A percentile compares a stretch with the other conserved stretches of the same genome.
Conservation (phyloP, 1,140 invertebrate genomes). For the Platyscapa corneri region DNA sequence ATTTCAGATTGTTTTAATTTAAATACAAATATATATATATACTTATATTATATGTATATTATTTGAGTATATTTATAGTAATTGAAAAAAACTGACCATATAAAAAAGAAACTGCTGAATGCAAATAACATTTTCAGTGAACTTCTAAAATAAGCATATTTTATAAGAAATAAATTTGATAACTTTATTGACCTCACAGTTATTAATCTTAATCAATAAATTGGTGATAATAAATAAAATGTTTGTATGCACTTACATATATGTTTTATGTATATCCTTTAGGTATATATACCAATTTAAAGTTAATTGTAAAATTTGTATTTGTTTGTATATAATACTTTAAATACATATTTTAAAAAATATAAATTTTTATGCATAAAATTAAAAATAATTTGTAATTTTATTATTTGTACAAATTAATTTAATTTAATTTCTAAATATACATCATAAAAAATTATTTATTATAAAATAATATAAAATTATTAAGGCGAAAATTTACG, state of each 20-base stretch:
- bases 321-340: too few species aligned
- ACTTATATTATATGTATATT: not conserved
- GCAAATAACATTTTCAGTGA: slow-evolving; percentile 48
- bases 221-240: not conserved
- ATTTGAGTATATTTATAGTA: slow-evolving; percentile 7
- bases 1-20: not conserved
- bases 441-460: not conserved
- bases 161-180: slow-evolving; percentile 29
- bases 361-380: not conserved
- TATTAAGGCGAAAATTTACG: not conserved
- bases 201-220: not conserved
- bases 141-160: slow-evolving; percentile 43
- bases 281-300: too few species aligned
- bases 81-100: slow-evolving; percentile 45
- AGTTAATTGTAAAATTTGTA: too few species aligned
- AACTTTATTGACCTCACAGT: not conserved
- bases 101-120: slow-evolving; percentile 42
- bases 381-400: not conserved
- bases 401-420: not conserved
- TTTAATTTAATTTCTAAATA: not conserved
- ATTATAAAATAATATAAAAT: not conserved
- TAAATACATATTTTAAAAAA: too few species aligned
- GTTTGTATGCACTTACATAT: too few species aligned
- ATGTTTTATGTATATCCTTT: too few species aligned
- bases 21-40: not conserved